A percentile compares a stretch with the other conserved stretches of the same genome.
Evolutionary conservation across 2,888 invertebrate genomes (phyloP).

Genomic region (Limnephilus marmoratus): DNA sequence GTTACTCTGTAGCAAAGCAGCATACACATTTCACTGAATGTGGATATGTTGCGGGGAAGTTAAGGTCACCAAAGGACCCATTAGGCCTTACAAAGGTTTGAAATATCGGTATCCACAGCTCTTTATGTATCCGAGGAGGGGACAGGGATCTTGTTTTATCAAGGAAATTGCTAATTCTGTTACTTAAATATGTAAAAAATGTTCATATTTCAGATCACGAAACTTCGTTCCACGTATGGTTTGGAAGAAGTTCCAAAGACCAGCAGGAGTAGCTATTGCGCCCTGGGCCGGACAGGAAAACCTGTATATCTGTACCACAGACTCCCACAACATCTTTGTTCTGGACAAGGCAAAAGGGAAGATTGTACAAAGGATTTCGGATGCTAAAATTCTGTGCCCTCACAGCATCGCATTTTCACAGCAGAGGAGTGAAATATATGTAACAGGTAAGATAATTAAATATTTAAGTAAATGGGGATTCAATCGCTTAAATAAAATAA

Average conservation of each 20-base stretch:
- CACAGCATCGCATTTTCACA: constrained; percentile 80
- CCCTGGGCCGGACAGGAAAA: constrained; percentile 78
- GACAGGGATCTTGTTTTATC: background rate
- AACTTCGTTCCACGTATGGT: constrained; percentile 77
- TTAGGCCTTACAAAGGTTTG: background rate
- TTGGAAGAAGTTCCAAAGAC: constrained; percentile 79
- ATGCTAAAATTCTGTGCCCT: constrained; percentile 80
- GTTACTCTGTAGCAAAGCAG: background rate
- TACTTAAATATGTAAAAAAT: background rate
- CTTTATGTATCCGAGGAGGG: background rate
- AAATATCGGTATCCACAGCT: background rate
- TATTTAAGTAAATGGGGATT: background rate
- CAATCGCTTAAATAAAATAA: no score
- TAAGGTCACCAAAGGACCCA: background rate
- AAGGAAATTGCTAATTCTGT: background rate
- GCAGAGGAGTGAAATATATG: constrained; percentile 78
- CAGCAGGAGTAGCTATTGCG: constrained; percentile 82
- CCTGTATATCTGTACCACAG: constrained; percentile 81
- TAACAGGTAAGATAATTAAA: constrained; percentile 73
- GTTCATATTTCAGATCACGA: constrained; percentile 71
- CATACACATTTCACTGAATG: background rate
- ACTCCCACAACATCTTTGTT: constrained; percentile 79
- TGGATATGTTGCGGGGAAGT: background rate
- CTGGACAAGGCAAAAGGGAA: constrained; percentile 75
- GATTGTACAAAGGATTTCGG: constrained; percentile 75